Base-by-base conservation (phyloP, 92 coral and sea anemone species). In the Virgularia gustaviana region DNA sequence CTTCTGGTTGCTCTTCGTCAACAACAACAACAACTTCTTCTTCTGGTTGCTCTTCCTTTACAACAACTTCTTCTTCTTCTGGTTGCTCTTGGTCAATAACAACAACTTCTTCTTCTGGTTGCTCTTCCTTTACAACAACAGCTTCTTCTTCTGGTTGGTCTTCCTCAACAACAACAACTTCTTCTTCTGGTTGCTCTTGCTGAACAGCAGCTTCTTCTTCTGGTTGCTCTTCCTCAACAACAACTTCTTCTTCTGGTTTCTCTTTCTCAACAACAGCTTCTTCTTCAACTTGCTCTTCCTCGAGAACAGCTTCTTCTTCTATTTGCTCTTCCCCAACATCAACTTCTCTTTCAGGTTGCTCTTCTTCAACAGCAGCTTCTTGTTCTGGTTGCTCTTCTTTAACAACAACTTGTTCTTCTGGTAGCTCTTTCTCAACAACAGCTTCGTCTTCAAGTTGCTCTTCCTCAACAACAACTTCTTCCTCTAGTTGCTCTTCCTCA, bases 151-250 rank as follows among this genome's bases (percentile, higher is more conserved):
- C 5, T 52, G 30, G 30, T 52, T 1, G 58, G 22, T 52, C 58
- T 52, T 52, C 58, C 15, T 52, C 58, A 52, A 52, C 58, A 22
- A n/a, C n/a, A n/a, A 15, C 30, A 12, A 33, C 3, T 22, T 12
- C 58, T 15, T 52, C 58, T 52, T 33, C 6, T 52, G 31, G 58
- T 22, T 28, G 58, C 28, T 52, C 30, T 12, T 88, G 88, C 32
- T 90, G 95, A 57, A 85, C 97, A 39, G 88, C 49, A 2, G 95
- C 89, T 12, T 90, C 86, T 8, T 94, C 97, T 57, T 85, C 88
- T 31, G 83, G 88, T 49, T 74, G 70, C 57, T 85, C 83, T 29
- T 75, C 91, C 51, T 85, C 88, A 49, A 87, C 83, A 33, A 75
- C 81, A 6, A 59, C 79, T 49, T 83, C 90, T 11, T 83, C 88